Evolutionary conservation across 2,797 vertebrate species (phyloP), one percentile per base, ranked within the genome.

Genomic region (Brachyalestes nurse): DNA sequence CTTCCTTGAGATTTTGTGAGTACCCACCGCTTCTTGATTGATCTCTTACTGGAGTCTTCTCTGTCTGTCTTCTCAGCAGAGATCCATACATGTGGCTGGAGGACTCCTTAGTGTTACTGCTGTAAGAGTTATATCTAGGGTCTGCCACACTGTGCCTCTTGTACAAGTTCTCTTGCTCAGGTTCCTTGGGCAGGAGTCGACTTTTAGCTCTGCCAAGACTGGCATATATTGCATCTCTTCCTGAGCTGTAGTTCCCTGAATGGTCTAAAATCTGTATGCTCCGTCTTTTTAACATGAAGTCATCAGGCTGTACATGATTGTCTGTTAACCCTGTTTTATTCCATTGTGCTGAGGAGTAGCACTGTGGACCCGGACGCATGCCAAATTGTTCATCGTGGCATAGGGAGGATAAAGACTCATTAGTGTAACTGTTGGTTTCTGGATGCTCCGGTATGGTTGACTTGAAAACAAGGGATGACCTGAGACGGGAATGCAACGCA

Each of bases 391-490:
- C 93, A 25, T 92, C 92, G 19, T 93, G 90, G 62, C 91, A 92
- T 58, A 91, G 88, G 58, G 93, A 94, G 79, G 91, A 90, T 5
- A 94, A 93, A 38, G 95, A 95, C 84, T 90, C 91, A 69, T 95
- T 94, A 0, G 92, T 88, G 85, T 93, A 93, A 70, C 93, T 96
- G 76, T 91, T 96, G 9, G 91, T 93, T 87, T 98, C 97, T 47
- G 93, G 91, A 83, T 98, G 96, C 72, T 97, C 96, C 0, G 95
- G 95, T 84, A 97, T 92, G 38, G 95, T 93, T 72, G 96, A 92
- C 82, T 95, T 96, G 86, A 97, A 96, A 51, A 92, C 94, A 72
- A 97, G 84, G 0, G 97, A 99, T 0, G 96, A 95, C 64, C 97
- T 94, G 69, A 97, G 89, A 16, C 96, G 93, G 51, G 96, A 95